Percentiles rank a stretch among this genome's conserved stretches.
phyloP scores from a whole-genome alignment of 2,888 invertebrate species.

The Eurytoma adleriae region DNA sequence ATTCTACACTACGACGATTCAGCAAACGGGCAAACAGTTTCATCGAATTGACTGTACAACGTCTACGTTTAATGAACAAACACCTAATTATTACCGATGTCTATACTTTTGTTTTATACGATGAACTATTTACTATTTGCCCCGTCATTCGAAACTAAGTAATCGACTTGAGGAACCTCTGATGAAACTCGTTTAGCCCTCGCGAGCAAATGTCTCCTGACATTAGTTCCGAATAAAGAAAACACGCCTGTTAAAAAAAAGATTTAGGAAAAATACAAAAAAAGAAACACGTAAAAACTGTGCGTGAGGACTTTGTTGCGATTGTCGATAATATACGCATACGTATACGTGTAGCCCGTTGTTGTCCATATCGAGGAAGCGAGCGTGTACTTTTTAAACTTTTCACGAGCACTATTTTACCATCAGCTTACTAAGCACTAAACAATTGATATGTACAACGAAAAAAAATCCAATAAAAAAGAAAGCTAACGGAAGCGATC shows the following conservation, averaged over 20 bases:
- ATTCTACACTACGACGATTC: slow-evolving; percentile 7
- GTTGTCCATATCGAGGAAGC: slow-evolving; percentile 35
- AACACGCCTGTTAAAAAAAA: slow-evolving; percentile 12
- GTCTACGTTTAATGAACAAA: too few species aligned
- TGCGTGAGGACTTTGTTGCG: slow-evolving; percentile 13
- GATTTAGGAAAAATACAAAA: not conserved
- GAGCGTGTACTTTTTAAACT: slow-evolving; percentile 55
- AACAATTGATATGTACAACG: slow-evolving; percentile 35
- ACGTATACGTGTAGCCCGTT: slow-evolving; percentile 7
- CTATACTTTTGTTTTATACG: not conserved
- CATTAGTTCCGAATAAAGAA: slow-evolving; percentile 10
- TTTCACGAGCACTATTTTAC: slow-evolving; percentile 50
- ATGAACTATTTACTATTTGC: slow-evolving; percentile 16
- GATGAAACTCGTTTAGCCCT: slow-evolving; percentile 1
- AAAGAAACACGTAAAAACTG: slow-evolving; percentile 9
- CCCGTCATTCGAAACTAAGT: not conserved
- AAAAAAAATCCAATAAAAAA: slow-evolving; percentile 40
- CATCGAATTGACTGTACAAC: not conserved
- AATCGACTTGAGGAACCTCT: not conserved
- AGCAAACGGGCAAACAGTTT: slow-evolving; percentile 24
- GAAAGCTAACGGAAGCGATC: not conserved
- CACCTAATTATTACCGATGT: too few species aligned
- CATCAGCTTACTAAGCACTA: slow-evolving; percentile 3
- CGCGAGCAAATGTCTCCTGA: slow-evolving; percentile 15
- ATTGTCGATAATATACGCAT: slow-evolving; percentile 10